A percentile compares a stretch with the other conserved stretches of the same genome.
These are phyloP conservation scores for Drosophila limbata DNA, from an alignment of 2,888 invertebrate genomes.

Conservation along the genomic window DNA sequence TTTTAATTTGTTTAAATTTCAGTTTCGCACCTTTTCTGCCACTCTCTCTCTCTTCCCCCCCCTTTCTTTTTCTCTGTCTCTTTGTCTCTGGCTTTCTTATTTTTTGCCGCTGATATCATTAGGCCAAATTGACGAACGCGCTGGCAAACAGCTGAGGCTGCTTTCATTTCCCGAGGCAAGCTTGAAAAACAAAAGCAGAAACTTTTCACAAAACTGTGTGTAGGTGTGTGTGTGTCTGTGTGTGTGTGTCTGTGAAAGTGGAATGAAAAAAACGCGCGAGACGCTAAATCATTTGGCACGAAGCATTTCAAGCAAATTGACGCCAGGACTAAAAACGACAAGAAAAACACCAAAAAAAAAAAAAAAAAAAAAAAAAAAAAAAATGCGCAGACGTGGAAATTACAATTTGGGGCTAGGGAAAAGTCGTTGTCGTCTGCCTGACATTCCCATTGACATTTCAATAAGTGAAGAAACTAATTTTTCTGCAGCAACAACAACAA, in stretches of 20 bases:
- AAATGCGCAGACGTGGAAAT: slow-evolving; percentile 68
- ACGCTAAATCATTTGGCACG: slow-evolving; percentile 78
- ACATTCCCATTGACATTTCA: slow-evolving; percentile 80
- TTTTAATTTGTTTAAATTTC: slow-evolving; percentile 80
- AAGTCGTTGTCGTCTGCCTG: slow-evolving; percentile 49
- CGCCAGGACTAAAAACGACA: slow-evolving; percentile 46
- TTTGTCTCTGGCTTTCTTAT: not conserved
- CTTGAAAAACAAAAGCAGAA: slow-evolving; percentile 63
- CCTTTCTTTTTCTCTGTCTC: slow-evolving; percentile 10
- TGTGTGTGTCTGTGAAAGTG: slow-evolving; percentile 19
- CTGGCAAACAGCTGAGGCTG: slow-evolving; percentile 74
- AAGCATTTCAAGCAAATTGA: slow-evolving; percentile 80
- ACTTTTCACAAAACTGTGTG: slow-evolving; percentile 35
- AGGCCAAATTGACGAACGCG: slow-evolving; percentile 75
- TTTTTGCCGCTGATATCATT: slow-evolving; percentile 67
- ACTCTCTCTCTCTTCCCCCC: slow-evolving; percentile 2
- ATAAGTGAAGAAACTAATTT: slow-evolving; percentile 81
- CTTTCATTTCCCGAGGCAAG: slow-evolving; percentile 36
- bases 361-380: slow-evolving; percentile 10
- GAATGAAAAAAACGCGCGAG: slow-evolving; percentile 27
- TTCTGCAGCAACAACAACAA: slow-evolving; percentile 49
- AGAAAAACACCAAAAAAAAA: not conserved
- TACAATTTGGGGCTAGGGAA: slow-evolving; percentile 66
- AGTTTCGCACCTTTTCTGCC: slow-evolving; percentile 73
- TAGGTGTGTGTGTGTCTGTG: slow-evolving; percentile 2